Percentiles rank a stretch among this genome's conserved stretches.
Evolutionary conservation across 1,140 invertebrate species (phyloP).

Genomic region (Myzus persicae): DNA sequence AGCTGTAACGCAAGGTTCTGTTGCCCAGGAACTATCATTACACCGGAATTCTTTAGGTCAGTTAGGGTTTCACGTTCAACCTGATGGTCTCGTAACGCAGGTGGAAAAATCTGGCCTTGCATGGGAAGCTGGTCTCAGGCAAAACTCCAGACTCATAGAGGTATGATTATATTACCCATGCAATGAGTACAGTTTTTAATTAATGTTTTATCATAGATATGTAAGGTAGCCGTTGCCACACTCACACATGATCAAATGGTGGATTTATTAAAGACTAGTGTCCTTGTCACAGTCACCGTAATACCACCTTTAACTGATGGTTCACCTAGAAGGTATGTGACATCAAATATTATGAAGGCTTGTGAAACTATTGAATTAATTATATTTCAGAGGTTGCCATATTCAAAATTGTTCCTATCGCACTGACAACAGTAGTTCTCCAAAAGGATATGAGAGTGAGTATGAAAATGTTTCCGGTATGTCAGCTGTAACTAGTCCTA

Average conservation of each 20-base stretch:
- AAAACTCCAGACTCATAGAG: conserved; percentile 90
- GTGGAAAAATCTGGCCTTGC: conserved; percentile 89
- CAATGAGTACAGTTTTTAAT: background rate
- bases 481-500: conserved; percentile 63
- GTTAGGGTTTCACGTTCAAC: conserved; percentile 94
- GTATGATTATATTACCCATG: conserved; percentile 64
- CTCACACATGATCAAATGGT: conserved; percentile 93
- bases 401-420: conserved; percentile 75
- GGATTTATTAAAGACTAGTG: conserved; percentile 89
- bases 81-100: conserved; percentile 93
- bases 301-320: conserved; percentile 79
- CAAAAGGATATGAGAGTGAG: conserved; percentile 70
- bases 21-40: conserved; percentile 77
- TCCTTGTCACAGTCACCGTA: conserved; percentile 83
- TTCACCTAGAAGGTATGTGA: conserved; percentile 69
- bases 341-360: background rate
- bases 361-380: background rate
- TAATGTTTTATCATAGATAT: conserved; percentile 70
- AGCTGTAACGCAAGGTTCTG: conserved; percentile 77
- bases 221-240: conserved; percentile 87
- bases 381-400: conserved; percentile 71
- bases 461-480: conserved; percentile 74
- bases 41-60: conserved; percentile 83
- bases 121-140: conserved; percentile 86
- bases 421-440: conserved; percentile 65